Base-by-base conservation (phyloP, 2,113 vertebrate species). In the Crotalus helleri region DNA sequence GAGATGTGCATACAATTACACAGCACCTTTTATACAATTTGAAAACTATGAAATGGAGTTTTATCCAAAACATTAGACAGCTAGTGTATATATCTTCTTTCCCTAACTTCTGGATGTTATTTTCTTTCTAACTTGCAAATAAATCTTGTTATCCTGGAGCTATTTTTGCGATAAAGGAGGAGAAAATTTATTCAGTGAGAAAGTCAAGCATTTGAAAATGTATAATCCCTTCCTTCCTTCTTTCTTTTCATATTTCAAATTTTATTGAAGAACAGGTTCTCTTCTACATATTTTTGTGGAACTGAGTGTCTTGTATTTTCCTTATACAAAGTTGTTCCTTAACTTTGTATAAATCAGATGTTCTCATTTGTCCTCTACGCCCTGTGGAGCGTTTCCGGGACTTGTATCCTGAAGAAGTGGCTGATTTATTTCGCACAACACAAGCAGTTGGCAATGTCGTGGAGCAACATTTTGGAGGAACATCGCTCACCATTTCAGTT, bases 301-400 rank as follows among this genome's bases (percentile, higher is more conserved):
- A 87, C 26, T 2, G 53, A 90, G 17, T 91, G 92, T 49, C 12
- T 39, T 53, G 53, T 39, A 81, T 6, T 1, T 57, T 26, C 6
- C 88, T 46, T 46, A 46, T 5, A 46, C 46, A 46, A 0, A 0
- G 92, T 94, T 95, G 87, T 95, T 81, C 98, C 98, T 98, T 98
- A 98, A 98, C 95, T 44, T 88, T 54, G 17, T 2, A 88, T 61
- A 54, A 93, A 87, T 53, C 97, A 99, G 98, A 99, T 97, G 98
- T 99, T 51, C 97, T 99, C 0, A 98, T 99, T 6, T 99, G 99
- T 94, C 99, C 99, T 0, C 93, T 99, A 57, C 97, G 98, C 90
- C 97, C 97, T 0, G 98, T 98, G 94, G 98, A 99, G 90, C 98
- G 98, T 13, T 98, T 99, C 93, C 95, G 97, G 9, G 99, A 99